These are phyloP conservation scores for Stenolophus ochropezus DNA, from an alignment of 2,888 invertebrate species.

Conservation along the genomic window DNA sequence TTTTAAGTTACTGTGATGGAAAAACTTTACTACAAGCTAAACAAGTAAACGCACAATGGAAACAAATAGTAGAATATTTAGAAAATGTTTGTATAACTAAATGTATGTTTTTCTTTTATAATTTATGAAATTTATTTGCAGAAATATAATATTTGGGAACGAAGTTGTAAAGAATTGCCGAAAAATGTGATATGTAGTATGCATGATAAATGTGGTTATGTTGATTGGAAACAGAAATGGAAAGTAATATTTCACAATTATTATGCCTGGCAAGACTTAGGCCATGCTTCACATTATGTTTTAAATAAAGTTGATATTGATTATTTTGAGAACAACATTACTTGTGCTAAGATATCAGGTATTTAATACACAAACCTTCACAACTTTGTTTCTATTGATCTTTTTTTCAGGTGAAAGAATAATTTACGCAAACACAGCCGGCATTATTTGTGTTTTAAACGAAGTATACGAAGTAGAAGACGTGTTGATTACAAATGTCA, in stretches of 20 bases:
- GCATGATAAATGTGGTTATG: slow-evolving; percentile 21
- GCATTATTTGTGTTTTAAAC: slow-evolving; percentile 24
- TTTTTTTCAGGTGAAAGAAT: slow-evolving; percentile 10
- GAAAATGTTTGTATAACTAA: neutral
- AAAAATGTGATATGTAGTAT: neutral
- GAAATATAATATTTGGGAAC: slow-evolving; percentile 38
- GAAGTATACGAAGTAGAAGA: slow-evolving; percentile 35
- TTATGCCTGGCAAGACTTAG: neutral
- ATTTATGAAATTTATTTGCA: neutral
- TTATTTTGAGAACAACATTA: slow-evolving; percentile 31
- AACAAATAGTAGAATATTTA: slow-evolving; percentile 25
- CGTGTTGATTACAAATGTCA: slow-evolving; percentile 1
- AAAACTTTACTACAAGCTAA: slow-evolving; percentile 4
- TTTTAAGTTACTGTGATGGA: neutral
- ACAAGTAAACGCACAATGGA: slow-evolving; percentile 8
- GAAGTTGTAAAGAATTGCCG: slow-evolving; percentile 5
- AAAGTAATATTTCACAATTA: neutral
- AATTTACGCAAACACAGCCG: slow-evolving; percentile 4
- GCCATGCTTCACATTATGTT: neutral
- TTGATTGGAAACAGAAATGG: slow-evolving; percentile 3
- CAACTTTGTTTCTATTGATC: neutral
- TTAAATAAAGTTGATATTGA: neutral
- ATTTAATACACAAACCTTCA: no score
- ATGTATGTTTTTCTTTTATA: neutral
- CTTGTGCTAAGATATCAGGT: slow-evolving; percentile 29